Evolutionary conservation across 2,113 vertebrate species (phyloP).

Genomic region (Forbesichthys papilliferus): DNA sequence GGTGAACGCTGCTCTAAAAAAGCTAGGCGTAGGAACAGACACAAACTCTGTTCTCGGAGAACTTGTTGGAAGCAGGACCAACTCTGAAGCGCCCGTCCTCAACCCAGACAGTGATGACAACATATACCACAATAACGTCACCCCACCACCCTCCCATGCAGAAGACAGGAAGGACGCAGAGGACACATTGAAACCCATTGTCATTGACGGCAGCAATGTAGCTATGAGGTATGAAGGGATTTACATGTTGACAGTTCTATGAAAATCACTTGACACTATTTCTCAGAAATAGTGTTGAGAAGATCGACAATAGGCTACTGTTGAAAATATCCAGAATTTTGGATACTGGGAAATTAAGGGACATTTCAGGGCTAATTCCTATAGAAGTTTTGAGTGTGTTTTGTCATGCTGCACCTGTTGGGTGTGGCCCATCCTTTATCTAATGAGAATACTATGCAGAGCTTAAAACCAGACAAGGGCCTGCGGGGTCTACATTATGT

Average conservation of each 20-base stretch:
- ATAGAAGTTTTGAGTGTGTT: no score
- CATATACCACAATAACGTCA: constrained; percentile 24
- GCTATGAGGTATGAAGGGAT: constrained; percentile 87
- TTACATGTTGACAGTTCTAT: no score
- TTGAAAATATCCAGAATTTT: no score
- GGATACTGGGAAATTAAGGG: no score
- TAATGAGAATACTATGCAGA: no score
- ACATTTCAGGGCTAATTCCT: no score
- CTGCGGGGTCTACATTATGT: background rate
- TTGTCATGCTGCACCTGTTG: no score
- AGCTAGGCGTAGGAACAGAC: constrained; percentile 84
- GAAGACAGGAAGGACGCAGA: constrained; percentile 54
- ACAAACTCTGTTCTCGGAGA: constrained; percentile 91
- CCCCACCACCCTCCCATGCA: constrained; percentile 43
- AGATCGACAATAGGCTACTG: no score
- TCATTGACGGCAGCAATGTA: constrained; percentile 97
- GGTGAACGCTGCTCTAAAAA: constrained; percentile 81
- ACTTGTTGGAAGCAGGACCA: constrained; percentile 81
- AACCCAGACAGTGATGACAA: constrained; percentile 35
- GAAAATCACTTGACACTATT: no score
- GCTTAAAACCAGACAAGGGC: background rate
- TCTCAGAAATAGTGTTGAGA: no score
- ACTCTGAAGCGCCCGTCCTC: background rate
- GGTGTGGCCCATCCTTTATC: no score
- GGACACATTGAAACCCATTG: constrained; percentile 82